Base-by-base conservation (phyloP, 2,113 vertebrate species). In the Tretioscincus oriximinensis region DNA sequence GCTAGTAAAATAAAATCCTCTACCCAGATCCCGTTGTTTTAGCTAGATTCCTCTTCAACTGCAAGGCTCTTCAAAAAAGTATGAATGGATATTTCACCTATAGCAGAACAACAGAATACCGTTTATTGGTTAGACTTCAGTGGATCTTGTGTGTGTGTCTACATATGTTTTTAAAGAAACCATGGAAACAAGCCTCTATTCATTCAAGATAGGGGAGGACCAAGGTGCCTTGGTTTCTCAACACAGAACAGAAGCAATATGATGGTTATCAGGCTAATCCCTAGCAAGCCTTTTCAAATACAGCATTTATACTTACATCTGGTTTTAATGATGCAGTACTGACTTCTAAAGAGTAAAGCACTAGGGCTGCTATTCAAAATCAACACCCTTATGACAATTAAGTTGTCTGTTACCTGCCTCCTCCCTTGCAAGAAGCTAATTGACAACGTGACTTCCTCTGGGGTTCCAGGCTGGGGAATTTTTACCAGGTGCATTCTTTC, bases 401-500 rank as follows among this genome's bases (percentile, higher is more conserved):
- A 70, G 73, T 66, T 76, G 54, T 82, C 73, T 76, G 80, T 76
- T 82, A 82, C 80, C 73, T 76, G 73, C 80, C 73, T 76, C 67
- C 66, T 49, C 65, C 35, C 41, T 70, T 63, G 26, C 63, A 76
- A 69, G 45, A 69, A 28, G 51, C 80, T 21, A 6, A 73, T 8
- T 9, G 76, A 24, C 22, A 84, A 85, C 29, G 29, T 75, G 77
- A 75, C 64, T 51, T 77, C 6, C 66, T 10, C 71, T 73, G 84
- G 11, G 87, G 77, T 92, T 88, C 82, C 81, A 85, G 88, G 90
- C 90, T 86, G 89, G 90, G 35, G 82, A 91, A 93, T 90, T 91
- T 85, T 89, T 91, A 88, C 90, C 88, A 91, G 92, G 89, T 49
- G 58, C 94, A 95, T 96, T 95, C 95, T 86, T 94, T 78, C 93